Evolutionary conservation across 2,113 vertebrate species (phyloP).

Genomic region (Oryzias celebensis): DNA sequence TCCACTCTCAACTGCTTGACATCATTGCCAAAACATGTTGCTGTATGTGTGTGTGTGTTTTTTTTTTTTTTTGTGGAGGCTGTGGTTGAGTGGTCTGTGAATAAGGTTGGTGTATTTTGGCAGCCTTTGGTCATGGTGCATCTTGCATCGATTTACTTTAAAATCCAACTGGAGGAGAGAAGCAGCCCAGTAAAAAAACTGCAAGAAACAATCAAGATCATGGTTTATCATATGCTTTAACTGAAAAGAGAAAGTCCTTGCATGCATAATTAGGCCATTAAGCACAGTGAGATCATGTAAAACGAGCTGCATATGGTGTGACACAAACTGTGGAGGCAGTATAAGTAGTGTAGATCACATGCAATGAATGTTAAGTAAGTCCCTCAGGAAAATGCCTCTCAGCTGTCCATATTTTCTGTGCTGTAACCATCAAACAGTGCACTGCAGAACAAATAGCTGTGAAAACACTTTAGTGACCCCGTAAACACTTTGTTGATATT

Average conservation of each 20-base stretch:
- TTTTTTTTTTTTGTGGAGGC: background rate
- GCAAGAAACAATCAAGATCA: conserved; percentile 6
- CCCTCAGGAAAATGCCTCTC: conserved; percentile 9
- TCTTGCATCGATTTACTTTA: conserved; percentile 52
- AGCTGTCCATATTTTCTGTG: conserved; percentile 16
- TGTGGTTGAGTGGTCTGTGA: conserved; percentile 6
- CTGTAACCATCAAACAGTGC: conserved; percentile 21
- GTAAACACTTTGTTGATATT: conserved; percentile 29
- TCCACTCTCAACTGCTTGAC: conserved; percentile 16
- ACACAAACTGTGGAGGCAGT: conserved; percentile 24
- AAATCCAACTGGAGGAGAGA: conserved; percentile 29
- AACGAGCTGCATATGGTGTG: conserved; percentile 31
- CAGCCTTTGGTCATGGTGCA: conserved; percentile 40
- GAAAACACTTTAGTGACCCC: conserved; percentile 20
- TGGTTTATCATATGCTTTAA: conserved; percentile 11
- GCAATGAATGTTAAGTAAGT: conserved; percentile 20
- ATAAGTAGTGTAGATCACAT: conserved; percentile 19
- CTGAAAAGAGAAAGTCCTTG: background rate
- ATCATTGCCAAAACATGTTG: conserved; percentile 3
- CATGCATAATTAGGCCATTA: conserved; percentile 15
- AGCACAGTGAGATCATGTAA: conserved; percentile 22
- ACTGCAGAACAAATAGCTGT: conserved; percentile 21
- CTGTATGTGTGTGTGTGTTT: conserved; percentile 12
- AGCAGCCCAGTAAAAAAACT: conserved; percentile 14
- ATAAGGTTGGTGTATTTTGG: conserved; percentile 33